Evolutionary conservation across 2,888 invertebrate species (phyloP).

Genomic region (Stomorhina lunata): DNA sequence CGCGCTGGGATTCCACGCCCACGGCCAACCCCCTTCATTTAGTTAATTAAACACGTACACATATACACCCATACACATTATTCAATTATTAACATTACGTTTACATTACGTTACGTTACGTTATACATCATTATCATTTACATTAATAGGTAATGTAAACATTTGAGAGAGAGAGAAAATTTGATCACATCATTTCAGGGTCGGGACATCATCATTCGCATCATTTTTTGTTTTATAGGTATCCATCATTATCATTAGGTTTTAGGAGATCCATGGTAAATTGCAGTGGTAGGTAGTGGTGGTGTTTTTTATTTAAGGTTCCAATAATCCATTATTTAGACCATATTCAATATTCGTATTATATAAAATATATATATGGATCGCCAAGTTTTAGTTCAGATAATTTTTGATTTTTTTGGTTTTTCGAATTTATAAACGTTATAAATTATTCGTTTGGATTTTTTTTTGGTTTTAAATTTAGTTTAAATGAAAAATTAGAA

Average conservation of each 20-base stretch:
- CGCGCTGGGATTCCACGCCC: constrained; percentile 90
- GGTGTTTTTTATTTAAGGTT: constrained; percentile 40
- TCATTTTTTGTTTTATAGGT: neutral
- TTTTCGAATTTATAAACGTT: constrained; percentile 60
- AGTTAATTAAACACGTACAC: constrained; percentile 63
- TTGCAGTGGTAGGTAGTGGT: constrained; percentile 15
- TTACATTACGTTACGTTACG: constrained; percentile 48
- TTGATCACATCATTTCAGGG: no score
- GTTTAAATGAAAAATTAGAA: constrained; percentile 42
- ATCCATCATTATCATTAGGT: constrained; percentile 24
- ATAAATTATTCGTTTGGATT: constrained; percentile 61
- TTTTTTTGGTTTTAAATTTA: constrained; percentile 65
- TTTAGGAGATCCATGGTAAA: constrained; percentile 34
- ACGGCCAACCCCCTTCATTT: constrained; percentile 85
- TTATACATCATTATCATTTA: constrained; percentile 33
- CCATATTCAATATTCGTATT: constrained; percentile 67
- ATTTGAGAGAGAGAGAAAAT: no score
- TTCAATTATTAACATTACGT: constrained; percentile 8
- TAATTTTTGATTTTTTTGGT: constrained; percentile 52
- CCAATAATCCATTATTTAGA: constrained; percentile 57
- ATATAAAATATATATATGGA: constrained; percentile 75
- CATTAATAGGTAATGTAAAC: neutral
- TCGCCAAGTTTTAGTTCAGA: constrained; percentile 73
- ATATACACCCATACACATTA: constrained; percentile 50
- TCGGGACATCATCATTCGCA: constrained; percentile 37